These are phyloP conservation scores for Acronicta aceris DNA, from an alignment of 2,888 invertebrate species.

Conservation along the genomic window DNA sequence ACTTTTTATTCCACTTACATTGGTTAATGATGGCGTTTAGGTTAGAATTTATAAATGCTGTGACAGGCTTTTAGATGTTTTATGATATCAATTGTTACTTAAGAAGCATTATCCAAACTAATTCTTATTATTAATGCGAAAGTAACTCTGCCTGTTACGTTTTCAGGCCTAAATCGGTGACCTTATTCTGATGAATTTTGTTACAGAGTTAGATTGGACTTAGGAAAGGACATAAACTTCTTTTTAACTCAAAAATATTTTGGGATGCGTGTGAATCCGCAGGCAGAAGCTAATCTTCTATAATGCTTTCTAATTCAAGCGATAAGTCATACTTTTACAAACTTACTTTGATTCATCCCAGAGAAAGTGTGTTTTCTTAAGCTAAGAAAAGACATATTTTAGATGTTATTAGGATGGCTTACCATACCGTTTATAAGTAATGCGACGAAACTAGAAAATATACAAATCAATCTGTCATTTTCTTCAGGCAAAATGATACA, in stretches of 20 bases:
- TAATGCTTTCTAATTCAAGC: too few relatives aligned
- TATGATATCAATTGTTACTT: not conserved
- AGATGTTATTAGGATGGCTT: not conserved
- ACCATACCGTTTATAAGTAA: not conserved
- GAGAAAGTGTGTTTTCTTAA: conserved; percentile 14
- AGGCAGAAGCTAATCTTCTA: too few relatives aligned
- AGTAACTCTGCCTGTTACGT: too few relatives aligned
- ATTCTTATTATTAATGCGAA: too few relatives aligned
- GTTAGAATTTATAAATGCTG: conserved; percentile 21
- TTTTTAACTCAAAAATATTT: too few relatives aligned
- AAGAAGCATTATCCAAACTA: too few relatives aligned
- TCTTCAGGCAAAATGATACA: conserved; percentile 33
- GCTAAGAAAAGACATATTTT: too few relatives aligned
- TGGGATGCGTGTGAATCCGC: too few relatives aligned
- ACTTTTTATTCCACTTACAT: conserved; percentile 63
- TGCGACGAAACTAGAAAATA: conserved; percentile 35
- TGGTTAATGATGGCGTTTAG: conserved; percentile 64
- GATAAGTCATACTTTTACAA: not conserved
- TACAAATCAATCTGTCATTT: conserved; percentile 52
- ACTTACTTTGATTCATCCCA: not conserved
- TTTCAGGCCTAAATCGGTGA: too few relatives aligned
- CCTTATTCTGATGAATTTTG: too few relatives aligned
- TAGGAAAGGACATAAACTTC: too few relatives aligned
- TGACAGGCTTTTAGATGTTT: conserved; percentile 2
- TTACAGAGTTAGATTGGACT: too few relatives aligned